These are phyloP conservation scores for Drosophila atripex DNA, from an alignment of 2,888 invertebrate species.

Conservation along the genomic window DNA sequence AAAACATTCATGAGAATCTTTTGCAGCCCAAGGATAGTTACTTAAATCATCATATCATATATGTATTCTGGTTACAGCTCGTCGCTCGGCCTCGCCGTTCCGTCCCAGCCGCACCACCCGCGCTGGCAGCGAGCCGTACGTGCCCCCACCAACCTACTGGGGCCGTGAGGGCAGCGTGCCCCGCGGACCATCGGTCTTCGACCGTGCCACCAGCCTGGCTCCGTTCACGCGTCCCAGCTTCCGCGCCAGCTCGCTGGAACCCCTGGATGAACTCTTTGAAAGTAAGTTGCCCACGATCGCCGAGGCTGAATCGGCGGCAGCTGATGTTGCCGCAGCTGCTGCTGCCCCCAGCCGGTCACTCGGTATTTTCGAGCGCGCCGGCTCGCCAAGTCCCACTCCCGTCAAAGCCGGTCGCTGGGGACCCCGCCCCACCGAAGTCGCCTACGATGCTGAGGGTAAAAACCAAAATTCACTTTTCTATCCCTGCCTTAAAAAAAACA, in stretches of 20 bases:
- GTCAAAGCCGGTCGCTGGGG: conserved; percentile 89
- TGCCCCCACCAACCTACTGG: conserved; percentile 80
- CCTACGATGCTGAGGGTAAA: conserved; percentile 91
- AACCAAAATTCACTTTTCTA: conserved; percentile 64
- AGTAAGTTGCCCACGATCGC: conserved; percentile 79
- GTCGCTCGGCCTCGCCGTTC: conserved; percentile 74
- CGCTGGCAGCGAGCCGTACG: conserved; percentile 82
- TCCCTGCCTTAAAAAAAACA: conserved; percentile 20
- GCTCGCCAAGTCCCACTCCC: conserved; percentile 88
- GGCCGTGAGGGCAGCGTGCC: conserved; percentile 68
- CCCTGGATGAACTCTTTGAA: conserved; percentile 82
- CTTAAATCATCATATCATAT: not conserved
- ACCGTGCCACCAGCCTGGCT: conserved; percentile 81
- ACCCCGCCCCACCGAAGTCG: conserved; percentile 89
- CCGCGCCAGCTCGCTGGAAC: conserved; percentile 83
- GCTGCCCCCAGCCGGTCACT: conserved; percentile 55
- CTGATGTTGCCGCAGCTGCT: conserved; percentile 49
- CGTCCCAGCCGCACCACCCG: conserved; percentile 74
- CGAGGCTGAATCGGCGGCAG: conserved; percentile 60
- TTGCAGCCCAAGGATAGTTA: not conserved
- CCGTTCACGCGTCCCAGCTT: conserved; percentile 77
- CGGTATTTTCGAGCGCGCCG: conserved; percentile 84
- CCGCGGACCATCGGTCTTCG: conserved; percentile 79
- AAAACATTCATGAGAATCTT: not conserved
- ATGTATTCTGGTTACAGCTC: conserved; percentile 61